phyloP scores from a whole-genome alignment of 2,888 invertebrate species.

The Lottia scabra region DNA sequence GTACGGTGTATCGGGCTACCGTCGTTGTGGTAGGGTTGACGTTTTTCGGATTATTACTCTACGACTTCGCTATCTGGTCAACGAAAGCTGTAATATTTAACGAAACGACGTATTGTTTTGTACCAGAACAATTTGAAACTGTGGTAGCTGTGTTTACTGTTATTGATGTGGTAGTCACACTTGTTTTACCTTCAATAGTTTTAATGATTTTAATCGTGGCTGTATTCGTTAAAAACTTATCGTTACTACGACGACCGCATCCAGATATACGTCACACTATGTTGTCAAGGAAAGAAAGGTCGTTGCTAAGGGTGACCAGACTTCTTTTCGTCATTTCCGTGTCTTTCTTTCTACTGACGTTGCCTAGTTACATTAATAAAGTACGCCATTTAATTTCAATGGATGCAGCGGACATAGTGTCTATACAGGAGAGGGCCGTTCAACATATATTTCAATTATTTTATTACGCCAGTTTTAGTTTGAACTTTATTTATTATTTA shows the following conservation, averaged over 20 bases:
- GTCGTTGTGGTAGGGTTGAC: conserved; percentile 38
- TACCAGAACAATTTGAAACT: conserved; percentile 30
- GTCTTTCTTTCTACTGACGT: conserved; percentile 47
- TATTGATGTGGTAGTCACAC: conserved; percentile 43
- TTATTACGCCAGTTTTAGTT: conserved; percentile 47
- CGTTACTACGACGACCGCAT: conserved; percentile 20
- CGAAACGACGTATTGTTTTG: conserved; percentile 33
- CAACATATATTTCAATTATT: conserved; percentile 45
- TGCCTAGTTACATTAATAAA: conserved; percentile 50
- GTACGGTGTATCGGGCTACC: conserved; percentile 45
- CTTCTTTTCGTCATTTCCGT: conserved; percentile 53
- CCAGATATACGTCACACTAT: conserved; percentile 30
- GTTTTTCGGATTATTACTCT: conserved; percentile 30
- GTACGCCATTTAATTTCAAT: conserved; percentile 39
- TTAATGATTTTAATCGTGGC: conserved; percentile 45
- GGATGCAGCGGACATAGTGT: conserved; percentile 21
- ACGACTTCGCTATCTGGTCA: conserved; percentile 35
- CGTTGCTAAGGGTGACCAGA: conserved; percentile 47
- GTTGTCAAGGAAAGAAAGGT: conserved; percentile 44
- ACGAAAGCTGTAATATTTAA: conserved; percentile 13
- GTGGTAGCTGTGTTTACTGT: conserved; percentile 41
- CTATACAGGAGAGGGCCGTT: conserved; percentile 31
- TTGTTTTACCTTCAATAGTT: conserved; percentile 44
- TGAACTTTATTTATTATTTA: conserved; percentile 49
- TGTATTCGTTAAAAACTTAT: conserved; percentile 40